phyloP scores from a whole-genome alignment of 2,797 vertebrate genomes.

The Etheostoma perlongum region DNA sequence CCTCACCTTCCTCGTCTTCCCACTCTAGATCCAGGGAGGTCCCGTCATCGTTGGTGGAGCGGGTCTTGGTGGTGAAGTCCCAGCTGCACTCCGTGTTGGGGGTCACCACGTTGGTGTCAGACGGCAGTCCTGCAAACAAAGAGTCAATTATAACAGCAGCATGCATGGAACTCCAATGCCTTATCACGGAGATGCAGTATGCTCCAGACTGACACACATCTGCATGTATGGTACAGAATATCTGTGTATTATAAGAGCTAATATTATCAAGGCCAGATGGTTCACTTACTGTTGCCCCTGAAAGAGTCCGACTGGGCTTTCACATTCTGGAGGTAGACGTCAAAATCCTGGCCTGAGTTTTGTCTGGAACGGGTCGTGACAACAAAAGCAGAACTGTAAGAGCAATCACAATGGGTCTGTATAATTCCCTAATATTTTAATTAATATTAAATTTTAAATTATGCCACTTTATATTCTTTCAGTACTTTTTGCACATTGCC shows the following conservation, averaged over 20 bases:
- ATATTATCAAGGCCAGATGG: not conserved
- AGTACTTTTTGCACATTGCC: no score
- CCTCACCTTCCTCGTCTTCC: constrained; percentile 97
- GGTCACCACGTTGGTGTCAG: constrained; percentile 91
- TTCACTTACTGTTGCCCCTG: constrained; percentile 92
- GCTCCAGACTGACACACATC: not conserved
- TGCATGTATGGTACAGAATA: no score
- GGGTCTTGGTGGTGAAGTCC: constrained; percentile 96
- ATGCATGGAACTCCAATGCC: not conserved
- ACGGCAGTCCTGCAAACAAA: constrained; percentile 88
- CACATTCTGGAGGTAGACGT: constrained; percentile 89
- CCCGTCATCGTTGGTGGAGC: constrained; percentile 94
- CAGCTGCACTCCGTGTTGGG: constrained; percentile 97
- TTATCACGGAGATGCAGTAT: not conserved
- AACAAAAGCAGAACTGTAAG: not conserved
- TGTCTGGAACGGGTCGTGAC: constrained; percentile 75
- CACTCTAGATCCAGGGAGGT: constrained; percentile 97
- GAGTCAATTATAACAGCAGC: not conserved
- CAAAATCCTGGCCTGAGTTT: constrained; percentile 88
- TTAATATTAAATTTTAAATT: no score
- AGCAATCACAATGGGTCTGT: not conserved
- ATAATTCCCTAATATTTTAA: not conserved
- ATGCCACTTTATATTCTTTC: no score
- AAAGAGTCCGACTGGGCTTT: constrained; percentile 94
- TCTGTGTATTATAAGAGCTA: not conserved